Percentiles rank a stretch among this genome's conserved stretches.
Conservation (phyloP, 2,888 invertebrate genomes). For the Omphaloscelis lunosa region DNA sequence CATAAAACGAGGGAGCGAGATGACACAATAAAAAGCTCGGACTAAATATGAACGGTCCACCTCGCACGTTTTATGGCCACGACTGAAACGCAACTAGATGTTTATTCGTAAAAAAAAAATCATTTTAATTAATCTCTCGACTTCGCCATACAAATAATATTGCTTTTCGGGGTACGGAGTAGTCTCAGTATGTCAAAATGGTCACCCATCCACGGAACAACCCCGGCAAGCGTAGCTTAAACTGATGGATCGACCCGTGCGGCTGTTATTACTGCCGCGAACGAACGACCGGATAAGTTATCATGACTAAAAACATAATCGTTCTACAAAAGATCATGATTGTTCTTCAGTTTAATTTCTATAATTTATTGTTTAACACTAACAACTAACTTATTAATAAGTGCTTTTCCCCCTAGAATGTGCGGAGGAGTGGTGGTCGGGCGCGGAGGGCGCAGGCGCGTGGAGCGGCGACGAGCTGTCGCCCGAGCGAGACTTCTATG, state of each 20-base stretch:
- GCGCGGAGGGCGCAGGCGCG: slow-evolving; percentile 85
- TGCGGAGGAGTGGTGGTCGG: slow-evolving; percentile 88
- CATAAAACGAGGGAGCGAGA: neutral
- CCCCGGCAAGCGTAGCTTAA: no score
- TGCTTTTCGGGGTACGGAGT: no score
- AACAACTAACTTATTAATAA: neutral
- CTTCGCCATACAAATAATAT: neutral
- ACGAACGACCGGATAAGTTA: neutral
- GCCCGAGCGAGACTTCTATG: slow-evolving; percentile 85
- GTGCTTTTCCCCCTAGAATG: slow-evolving; percentile 74
- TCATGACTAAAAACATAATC: neutral
- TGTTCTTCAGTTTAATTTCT: neutral
- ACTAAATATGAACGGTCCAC: neutral
- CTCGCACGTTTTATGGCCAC: neutral
- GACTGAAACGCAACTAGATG: neutral
- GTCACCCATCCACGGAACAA: no score
- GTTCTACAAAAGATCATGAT: neutral
- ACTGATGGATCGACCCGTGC: no score
- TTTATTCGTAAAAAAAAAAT: no score
- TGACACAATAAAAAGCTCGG: neutral
- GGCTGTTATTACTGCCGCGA: no score
- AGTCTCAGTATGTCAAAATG: no score
- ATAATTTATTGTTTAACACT: neutral
- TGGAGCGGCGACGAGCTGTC: slow-evolving; percentile 89
- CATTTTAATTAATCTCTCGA: neutral